Evolutionary conservation across 1,140 invertebrate species (phyloP), one percentile per base, ranked within the genome.

Genomic region (Cyrtorhinus lividipennis): DNA sequence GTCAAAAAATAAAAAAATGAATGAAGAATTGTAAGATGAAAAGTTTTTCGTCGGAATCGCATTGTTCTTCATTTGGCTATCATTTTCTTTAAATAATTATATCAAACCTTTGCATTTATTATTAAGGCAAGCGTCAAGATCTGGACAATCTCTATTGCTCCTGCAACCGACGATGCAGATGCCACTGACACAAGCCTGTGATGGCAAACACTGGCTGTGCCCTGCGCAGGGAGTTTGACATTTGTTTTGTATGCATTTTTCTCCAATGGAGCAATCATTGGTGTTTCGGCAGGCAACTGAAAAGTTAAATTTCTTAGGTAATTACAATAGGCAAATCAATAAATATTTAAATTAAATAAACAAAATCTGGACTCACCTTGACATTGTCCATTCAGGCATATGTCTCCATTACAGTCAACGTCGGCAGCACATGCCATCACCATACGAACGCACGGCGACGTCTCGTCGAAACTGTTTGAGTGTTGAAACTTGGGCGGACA

Each of bases 341-440:
- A 53, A 53, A 5, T 22, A 53, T 53, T 53, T 22, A 22, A 10
- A 53, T 20, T 13, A 15, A 12, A 10, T 22, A 10, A 53, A 5
- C 20, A 53, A 44, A 44, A 53, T 12, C 23, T 48, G 22, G 62
- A 67, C 62, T 66, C 72, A 79, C 76, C 74, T 74, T 85, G 83
- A 70, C 92, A 95, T 70, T 92, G 85, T 25, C 85, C 85, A 69
- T 87, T 84, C 10, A 85, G 78, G 71, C 91, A 95, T 53, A 88
- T 75, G 64, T 84, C 83, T 61, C 82, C 83, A 20, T 79, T 77
- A 70, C 90, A 95, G 62, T 93, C 88, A 5, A 77, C 68, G 72
- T 92, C 88, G n/a, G 74, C 77, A 0, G 67, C 68, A 70, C 90
- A 95, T 23, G 74, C 72, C 30, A 78, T 77, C 1, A 81, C 74